These are phyloP conservation scores for Xenops minutus DNA, from an alignment of 2,797 vertebrate species.

Conservation along the genomic window DNA sequence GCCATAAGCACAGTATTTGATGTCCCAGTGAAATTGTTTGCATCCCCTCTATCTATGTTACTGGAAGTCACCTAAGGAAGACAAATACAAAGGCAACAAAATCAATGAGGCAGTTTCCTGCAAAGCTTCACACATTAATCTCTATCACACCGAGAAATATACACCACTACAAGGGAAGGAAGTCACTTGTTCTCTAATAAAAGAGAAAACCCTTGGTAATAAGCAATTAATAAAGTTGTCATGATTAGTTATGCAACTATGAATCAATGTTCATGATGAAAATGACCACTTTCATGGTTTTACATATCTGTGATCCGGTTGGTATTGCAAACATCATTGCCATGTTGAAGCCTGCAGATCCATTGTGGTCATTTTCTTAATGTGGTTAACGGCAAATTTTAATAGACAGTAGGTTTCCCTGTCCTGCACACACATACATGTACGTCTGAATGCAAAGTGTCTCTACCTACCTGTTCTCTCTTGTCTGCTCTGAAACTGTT, in stretches of 20 bases:
- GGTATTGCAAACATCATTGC: neutral
- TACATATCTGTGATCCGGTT: conserved; percentile 58
- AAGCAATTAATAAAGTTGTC: conserved; percentile 82
- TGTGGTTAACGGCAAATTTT: neutral
- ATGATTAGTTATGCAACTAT: conserved; percentile 78
- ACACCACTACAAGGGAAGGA: conserved; percentile 70
- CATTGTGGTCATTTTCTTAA: neutral
- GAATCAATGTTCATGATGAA: conserved; percentile 75
- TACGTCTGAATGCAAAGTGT: neutral
- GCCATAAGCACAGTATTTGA: conserved; percentile 65
- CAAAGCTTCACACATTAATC: conserved; percentile 80
- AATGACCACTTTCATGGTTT: conserved; percentile 61
- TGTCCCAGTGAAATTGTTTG: conserved; percentile 74
- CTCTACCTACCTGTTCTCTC: neutral
- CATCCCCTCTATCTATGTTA: conserved; percentile 74
- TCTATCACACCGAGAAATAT: conserved; percentile 77
- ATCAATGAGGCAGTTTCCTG: conserved; percentile 81
- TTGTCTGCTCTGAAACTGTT: neutral
- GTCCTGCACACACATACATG: neutral
- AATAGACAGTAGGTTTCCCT: neutral
- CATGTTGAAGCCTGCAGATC: neutral
- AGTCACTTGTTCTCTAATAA: conserved; percentile 81
- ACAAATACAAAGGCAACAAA: conserved; percentile 80
- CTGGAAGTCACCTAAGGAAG: conserved; percentile 83
- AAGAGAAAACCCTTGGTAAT: conserved; percentile 79